Conservation (phyloP, 2,113 vertebrate species). For the Diadophis punctatus region DNA sequence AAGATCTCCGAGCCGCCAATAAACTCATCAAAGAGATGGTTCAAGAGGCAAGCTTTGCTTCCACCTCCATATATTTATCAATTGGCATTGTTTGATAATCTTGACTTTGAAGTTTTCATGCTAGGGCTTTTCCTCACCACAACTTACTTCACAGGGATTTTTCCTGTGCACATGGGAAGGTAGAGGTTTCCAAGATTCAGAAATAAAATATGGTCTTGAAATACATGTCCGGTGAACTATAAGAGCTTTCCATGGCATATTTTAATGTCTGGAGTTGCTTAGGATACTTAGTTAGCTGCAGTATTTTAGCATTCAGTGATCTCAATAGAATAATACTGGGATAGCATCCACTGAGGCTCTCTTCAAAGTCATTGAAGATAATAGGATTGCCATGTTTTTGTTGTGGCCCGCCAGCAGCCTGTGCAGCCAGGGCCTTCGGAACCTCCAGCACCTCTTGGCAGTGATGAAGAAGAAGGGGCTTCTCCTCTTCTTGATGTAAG, state of each 20-base stretch:
- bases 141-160: background rate
- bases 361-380: background rate
- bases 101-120: background rate
- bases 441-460: too few species aligned
- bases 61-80: background rate
- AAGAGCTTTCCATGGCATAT: background rate
- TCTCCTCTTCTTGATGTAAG: too few species aligned
- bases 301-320: background rate
- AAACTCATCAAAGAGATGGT: slow-evolving; percentile 99
- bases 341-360: background rate
- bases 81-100: background rate
- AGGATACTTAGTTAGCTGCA: background rate
- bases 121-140: background rate
- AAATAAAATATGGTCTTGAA: slow-evolving; percentile 13
- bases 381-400: background rate
- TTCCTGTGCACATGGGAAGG: background rate
- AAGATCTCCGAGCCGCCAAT: slow-evolving; percentile 95
- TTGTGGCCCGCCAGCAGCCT: too few species aligned
- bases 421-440: too few species aligned
- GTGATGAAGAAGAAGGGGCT: too few species aligned
- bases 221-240: background rate
- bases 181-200: background rate
- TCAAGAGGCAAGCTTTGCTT: slow-evolving; percentile 79
- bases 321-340: background rate
- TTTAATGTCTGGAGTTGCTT: background rate